These are phyloP conservation scores for Sesia apiformis DNA, from an alignment of 2,888 invertebrate genomes.

Conservation along the genomic window DNA sequence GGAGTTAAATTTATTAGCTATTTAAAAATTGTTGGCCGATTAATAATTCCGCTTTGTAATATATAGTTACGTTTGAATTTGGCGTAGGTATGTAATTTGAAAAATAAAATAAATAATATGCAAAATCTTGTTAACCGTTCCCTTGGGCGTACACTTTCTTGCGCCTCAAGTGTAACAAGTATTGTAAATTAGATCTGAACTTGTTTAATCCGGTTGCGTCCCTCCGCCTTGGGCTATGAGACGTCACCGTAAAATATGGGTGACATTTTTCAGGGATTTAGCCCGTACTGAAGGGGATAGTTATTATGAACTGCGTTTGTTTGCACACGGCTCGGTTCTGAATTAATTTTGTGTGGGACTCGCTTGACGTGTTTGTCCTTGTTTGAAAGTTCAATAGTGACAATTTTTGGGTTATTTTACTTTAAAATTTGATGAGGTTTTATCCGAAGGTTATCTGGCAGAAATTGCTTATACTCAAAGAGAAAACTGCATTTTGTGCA, in stretches of 20 bases:
- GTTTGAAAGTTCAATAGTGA: neutral
- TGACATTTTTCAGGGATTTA: slow-evolving; percentile 52
- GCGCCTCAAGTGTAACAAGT: slow-evolving; percentile 4
- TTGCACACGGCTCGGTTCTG: slow-evolving; percentile 8
- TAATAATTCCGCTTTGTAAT: too few species aligned
- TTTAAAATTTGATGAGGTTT: neutral
- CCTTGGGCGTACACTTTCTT: neutral
- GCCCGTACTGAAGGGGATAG: slow-evolving; percentile 24
- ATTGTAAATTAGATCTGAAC: slow-evolving; percentile 37
- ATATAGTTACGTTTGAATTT: too few species aligned
- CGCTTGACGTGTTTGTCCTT: slow-evolving; percentile 10
- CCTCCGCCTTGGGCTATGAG: slow-evolving; percentile 11
- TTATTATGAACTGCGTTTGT: slow-evolving; percentile 27
- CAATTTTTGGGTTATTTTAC: neutral
- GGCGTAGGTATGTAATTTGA: too few species aligned
- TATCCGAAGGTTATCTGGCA: too few species aligned
- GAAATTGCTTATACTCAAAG: too few species aligned
- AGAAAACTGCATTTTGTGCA: too few species aligned
- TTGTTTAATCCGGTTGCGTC: slow-evolving; percentile 34
- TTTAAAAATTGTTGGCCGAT: too few species aligned
- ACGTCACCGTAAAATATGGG: slow-evolving; percentile 44
- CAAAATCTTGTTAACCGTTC: neutral
- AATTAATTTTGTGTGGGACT: slow-evolving; percentile 19
- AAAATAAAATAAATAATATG: too few species aligned
- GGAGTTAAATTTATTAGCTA: too few species aligned